A percentile compares a stretch with the other conserved stretches of the same genome.
These are phyloP conservation scores for Teleiodes luculella DNA, from an alignment of 2,888 invertebrate genomes.

Conservation along the genomic window DNA sequence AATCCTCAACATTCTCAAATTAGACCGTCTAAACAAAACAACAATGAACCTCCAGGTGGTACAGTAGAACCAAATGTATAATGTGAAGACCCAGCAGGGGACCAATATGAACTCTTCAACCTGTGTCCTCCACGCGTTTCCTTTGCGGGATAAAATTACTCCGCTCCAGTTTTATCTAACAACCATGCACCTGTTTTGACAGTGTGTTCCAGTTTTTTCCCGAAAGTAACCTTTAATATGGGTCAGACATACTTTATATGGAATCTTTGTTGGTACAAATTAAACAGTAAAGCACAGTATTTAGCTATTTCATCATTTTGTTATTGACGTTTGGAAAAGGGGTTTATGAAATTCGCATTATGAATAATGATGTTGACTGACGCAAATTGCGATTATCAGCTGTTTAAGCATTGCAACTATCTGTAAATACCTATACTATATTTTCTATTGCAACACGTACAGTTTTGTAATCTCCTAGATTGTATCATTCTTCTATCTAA, in stretches of 20 bases:
- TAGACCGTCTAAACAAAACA: slow-evolving; percentile 4
- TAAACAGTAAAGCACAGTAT: too few species aligned
- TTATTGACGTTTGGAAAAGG: too few species aligned
- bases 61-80: slow-evolving; percentile 22
- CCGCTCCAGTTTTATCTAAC: slow-evolving; percentile 44
- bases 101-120: slow-evolving; percentile 52
- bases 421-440: too few species aligned
- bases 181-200: slow-evolving; percentile 36
- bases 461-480: too few species aligned
- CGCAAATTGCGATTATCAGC: too few species aligned
- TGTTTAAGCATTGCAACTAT: too few species aligned
- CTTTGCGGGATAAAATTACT: slow-evolving; percentile 48
- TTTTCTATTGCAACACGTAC: too few species aligned
- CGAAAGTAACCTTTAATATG: background rate
- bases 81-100: slow-evolving; percentile 44
- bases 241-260: background rate
- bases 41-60: slow-evolving; percentile 33
- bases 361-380: too few species aligned
- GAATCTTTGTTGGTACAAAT: too few species aligned
- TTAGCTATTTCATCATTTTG: too few species aligned
- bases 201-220: background rate
- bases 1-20: slow-evolving; percentile 5
- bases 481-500: too few species aligned
- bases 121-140: slow-evolving; percentile 53
- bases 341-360: too few species aligned